A percentile compares a stretch with the other conserved stretches of the same genome.
phyloP scores from a whole-genome alignment of 2,888 invertebrate species.

The Antheraea yamamai region DNA sequence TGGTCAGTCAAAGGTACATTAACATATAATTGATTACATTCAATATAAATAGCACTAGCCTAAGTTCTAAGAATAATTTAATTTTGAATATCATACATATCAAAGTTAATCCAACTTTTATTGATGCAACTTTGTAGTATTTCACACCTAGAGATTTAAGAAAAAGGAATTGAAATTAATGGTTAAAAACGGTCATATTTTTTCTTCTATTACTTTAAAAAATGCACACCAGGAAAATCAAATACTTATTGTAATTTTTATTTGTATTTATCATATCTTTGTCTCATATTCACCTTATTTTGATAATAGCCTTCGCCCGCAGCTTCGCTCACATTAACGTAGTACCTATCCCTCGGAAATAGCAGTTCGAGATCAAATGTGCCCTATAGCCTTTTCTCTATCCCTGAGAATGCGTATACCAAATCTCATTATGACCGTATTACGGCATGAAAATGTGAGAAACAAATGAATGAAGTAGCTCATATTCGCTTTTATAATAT shows the following conservation, averaged over 20 bases:
- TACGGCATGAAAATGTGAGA: too few species aligned
- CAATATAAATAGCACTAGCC: not conserved
- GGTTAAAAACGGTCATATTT: not conserved
- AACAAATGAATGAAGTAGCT: too few species aligned
- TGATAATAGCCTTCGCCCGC: not conserved
- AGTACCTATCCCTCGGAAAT: too few species aligned
- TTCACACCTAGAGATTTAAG: too few species aligned
- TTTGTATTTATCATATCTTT: not conserved
- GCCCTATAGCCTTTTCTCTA: too few species aligned
- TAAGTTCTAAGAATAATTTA: not conserved
- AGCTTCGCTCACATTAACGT: too few species aligned
- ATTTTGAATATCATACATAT: not conserved
- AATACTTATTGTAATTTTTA: not conserved
- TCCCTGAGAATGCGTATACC: too few species aligned
- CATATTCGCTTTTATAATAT: too few species aligned
- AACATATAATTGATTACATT: not conserved
- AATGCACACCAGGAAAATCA: not conserved
- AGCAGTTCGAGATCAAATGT: too few species aligned
- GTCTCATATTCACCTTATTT: not conserved
- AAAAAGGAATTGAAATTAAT: not conserved
- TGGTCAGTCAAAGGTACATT: not conserved
- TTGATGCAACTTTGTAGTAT: too few species aligned
- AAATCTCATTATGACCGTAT: too few species aligned
- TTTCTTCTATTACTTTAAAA: not conserved
- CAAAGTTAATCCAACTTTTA: not conserved